A percentile compares a stretch with the other conserved stretches of the same genome.
Conservation (phyloP, 2,888 invertebrate species). For the Lepidonotus clava region DNA sequence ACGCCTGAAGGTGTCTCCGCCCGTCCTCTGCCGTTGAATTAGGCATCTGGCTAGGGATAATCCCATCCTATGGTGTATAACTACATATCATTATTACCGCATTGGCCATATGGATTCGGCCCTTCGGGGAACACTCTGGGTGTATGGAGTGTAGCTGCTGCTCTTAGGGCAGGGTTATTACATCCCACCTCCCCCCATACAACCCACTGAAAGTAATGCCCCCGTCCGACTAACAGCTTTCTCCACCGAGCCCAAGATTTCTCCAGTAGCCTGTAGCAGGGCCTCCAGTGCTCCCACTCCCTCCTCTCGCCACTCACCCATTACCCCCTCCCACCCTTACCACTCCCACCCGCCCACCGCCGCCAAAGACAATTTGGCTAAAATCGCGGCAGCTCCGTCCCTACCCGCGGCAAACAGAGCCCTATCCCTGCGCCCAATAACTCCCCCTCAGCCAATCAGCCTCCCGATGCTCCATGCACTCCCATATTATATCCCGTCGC, state of each 20-base stretch:
- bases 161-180: no score
- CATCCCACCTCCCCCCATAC: background rate
- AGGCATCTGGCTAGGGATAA: background rate
- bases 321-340: conserved; percentile 21
- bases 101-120: no score
- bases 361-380: conserved; percentile 51
- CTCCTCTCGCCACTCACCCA: background rate
- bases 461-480: background rate
- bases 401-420: conserved; percentile 23
- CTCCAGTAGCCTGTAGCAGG: background rate
- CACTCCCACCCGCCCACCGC: background rate
- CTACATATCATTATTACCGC: background rate
- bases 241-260: background rate
- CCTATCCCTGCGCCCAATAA: conserved; percentile 6
- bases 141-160: background rate
- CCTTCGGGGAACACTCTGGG: no score
- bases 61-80: background rate
- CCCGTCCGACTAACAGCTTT: background rate
- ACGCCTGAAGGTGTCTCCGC: no score
- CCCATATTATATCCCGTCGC: background rate
- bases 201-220: background rate
- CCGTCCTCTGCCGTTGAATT: no score
- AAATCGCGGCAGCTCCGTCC: background rate
- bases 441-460: conserved; percentile 9
- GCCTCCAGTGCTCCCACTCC: background rate